Base-by-base conservation (phyloP, 2,888 invertebrate genomes). In the Anorthoa munda region DNA sequence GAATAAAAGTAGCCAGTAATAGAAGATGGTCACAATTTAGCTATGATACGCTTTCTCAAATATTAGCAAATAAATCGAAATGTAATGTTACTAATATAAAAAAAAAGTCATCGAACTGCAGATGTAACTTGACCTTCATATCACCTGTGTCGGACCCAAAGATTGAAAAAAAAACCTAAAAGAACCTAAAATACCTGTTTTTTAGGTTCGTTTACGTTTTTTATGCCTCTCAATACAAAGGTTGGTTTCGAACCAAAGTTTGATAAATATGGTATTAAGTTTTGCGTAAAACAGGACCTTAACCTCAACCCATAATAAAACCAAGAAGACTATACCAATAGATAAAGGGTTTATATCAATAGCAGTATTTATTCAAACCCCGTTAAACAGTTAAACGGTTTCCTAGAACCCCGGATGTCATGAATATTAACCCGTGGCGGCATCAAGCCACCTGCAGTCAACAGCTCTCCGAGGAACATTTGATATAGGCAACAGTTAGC, bases 41-140 rank as follows among this genome's bases (percentile, higher is more conserved):
- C 26, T 56, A 72, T 39, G n/a, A 61, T 15, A 56, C 0, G 23
- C 21, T 71, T 50, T 45, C 21, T 55, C 45, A n/a, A 75, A 31
- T 23, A 31, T 74, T 77, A n/a, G 18, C 2, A 18, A 51, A 75
- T 45, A 69, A 53, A 64, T 59, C 46, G 21, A 53, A 17, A 51
- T 78, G 31, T 21, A 59, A 51, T 48, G 17, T 65, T 51, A 61
- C 21, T 50, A 59, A 61, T 17, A 51, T 18, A 53, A 73, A 39
- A 56, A 21, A n/a, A 15, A 21, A 56, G 63, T 66, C 73, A 63
- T 46, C 26, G 77, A 77, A 56, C 79, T 66, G 46, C 31, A 56
- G 5, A 13, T 56, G 31, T 15, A 60, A 23, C 7, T 9, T 39
- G 55, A 76, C 78, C 72, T 72, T 59, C 53, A 72, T 1, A 17